These are phyloP conservation scores for Augochlorella aurata DNA, from an alignment of 2,888 invertebrate genomes.

Conservation along the genomic window DNA sequence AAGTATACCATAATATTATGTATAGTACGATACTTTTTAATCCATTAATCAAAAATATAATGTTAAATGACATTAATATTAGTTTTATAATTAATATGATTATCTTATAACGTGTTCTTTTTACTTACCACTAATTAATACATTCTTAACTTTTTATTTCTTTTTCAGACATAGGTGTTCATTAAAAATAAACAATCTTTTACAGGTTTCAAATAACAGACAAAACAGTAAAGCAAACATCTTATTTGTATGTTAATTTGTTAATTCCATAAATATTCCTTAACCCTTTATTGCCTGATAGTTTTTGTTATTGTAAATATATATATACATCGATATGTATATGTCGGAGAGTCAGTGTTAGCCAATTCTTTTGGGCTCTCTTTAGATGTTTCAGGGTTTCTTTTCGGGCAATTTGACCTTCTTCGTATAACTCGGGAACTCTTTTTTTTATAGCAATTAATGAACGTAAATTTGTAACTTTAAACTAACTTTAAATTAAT, in stretches of 20 bases:
- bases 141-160: conserved; percentile 21
- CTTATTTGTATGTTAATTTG: conserved; percentile 6
- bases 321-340: conserved; percentile 11
- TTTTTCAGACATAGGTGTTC: background rate
- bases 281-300: conserved; percentile 33
- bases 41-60: conserved; percentile 25
- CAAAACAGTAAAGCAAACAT: conserved; percentile 23
- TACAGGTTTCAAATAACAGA: conserved; percentile 1
- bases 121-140: conserved; percentile 31
- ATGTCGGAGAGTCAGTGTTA: no score
- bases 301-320: conserved; percentile 19
- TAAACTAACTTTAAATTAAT: no score
- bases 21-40: conserved; percentile 18
- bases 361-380: no score
- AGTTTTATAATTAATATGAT: conserved; percentile 23
- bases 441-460: no score
- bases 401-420: no score
- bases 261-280: conserved; percentile 19
- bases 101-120: conserved; percentile 17
- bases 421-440: no score
- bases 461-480: no score
- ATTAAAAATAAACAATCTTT: conserved; percentile 6
- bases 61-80: conserved; percentile 9
- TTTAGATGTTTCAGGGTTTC: no score
- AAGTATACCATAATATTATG: conserved; percentile 13